Percentiles rank a stretch among this genome's conserved stretches.
Evolutionary conservation across 2,113 vertebrate species (phyloP).

Genomic region (Menidia beryllina): DNA sequence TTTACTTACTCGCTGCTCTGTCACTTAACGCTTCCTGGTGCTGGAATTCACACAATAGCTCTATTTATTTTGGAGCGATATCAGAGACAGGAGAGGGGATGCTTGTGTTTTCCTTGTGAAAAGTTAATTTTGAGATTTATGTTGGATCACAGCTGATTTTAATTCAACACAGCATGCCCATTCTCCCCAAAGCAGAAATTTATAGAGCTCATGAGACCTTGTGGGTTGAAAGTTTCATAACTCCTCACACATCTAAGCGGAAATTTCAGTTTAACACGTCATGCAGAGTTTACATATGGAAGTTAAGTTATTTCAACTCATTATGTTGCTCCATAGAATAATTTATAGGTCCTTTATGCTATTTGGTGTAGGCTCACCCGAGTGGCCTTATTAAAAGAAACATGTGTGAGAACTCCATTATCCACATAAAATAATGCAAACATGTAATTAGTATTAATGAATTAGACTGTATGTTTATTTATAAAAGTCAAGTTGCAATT

Average conservation of each 20-base stretch:
- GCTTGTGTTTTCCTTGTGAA: conserved; percentile 49
- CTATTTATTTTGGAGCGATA: conserved; percentile 46
- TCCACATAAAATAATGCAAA: too few species aligned
- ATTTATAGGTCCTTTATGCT: conserved; percentile 24
- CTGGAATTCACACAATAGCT: conserved; percentile 44
- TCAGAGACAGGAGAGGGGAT: conserved; percentile 24
- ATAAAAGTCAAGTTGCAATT: background rate
- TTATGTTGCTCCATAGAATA: conserved; percentile 22
- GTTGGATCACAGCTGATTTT: conserved; percentile 63
- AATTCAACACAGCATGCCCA: conserved; percentile 47
- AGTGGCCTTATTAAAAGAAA: background rate
- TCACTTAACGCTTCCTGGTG: conserved; percentile 27
- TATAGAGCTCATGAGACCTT: conserved; percentile 60
- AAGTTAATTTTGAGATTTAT: conserved; percentile 64
- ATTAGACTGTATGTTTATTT: background rate
- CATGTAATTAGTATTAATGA: background rate
- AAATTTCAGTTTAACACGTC: conserved; percentile 30
- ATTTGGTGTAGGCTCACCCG: conserved; percentile 21
- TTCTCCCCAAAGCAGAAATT: conserved; percentile 39
- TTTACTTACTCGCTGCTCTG: conserved; percentile 55
- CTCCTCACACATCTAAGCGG: conserved; percentile 50
- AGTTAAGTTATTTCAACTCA: conserved; percentile 55
- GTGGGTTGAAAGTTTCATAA: conserved; percentile 50
- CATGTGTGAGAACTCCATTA: background rate
- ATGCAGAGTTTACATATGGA: conserved; percentile 45